Base-by-base conservation (phyloP, 2,797 vertebrate genomes). In the Tamandua tetradactyla region DNA sequence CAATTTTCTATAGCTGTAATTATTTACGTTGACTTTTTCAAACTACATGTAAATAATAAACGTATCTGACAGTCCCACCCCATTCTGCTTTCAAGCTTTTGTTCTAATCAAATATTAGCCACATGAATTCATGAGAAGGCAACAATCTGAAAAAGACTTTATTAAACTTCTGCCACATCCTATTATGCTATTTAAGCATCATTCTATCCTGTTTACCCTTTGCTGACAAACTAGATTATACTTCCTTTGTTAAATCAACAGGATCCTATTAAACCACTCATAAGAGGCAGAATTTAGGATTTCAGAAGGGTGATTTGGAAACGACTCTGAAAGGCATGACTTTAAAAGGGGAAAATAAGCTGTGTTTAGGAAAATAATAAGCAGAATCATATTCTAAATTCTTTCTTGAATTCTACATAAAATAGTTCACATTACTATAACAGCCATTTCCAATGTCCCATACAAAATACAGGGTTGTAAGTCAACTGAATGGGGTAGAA, bases 121-220 rank as follows among this genome's bases (percentile, higher is more conserved):
- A 49, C 71, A 87, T 75, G 57, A 96, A 57, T 82, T 96, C 72
- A 57, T 79, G 87, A 96, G 61, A 87, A 79, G 97, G 68, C 96
- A 32, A 81, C 9, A 42, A 90, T 69, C 61, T 94, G 82, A 97
- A 97, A 96, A 94, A 57, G 35, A 57, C 86, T 74, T 91, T 89
- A 95, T 93, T 83, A 96, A 91, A 92, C 59, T 95, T 96, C 87
- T 94, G 94, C 42, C 68, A 89, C 42, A 68, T 22, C 82, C 59
- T 40, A 59, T 66, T 85, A 20, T 7, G 69, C 71, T 87, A 25
- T 83, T 87, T 64, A 78, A 79, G 71, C 42, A 95, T 93, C 93
- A 88, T 40, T 87, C 87, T 93, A 76, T 23, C 40, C 59, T 94
- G 91, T 88, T 90, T 57, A 75, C 30, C 68, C 71, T 95, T 40